Percentiles rank a stretch among this genome's conserved stretches.
These are phyloP conservation scores for Nephrotoma appendiculata DNA, from an alignment of 2,888 invertebrate species.

Conservation along the genomic window DNA sequence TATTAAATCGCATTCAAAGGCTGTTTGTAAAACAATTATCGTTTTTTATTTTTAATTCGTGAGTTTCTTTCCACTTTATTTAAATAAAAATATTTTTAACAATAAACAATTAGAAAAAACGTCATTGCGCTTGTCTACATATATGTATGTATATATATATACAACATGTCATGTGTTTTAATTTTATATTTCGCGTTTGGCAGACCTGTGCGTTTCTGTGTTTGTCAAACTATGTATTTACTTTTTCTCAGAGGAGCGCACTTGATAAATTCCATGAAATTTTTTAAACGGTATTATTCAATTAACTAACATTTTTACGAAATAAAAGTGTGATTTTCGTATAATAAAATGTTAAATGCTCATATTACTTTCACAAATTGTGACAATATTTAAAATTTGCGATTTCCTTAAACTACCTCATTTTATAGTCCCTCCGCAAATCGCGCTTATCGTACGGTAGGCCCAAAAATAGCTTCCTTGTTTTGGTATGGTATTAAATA, in stretches of 20 bases:
- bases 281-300: no score
- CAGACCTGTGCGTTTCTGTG: not conserved
- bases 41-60: not conserved
- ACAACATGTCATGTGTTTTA: not conserved
- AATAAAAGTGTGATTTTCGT: no score
- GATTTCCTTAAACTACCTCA: no score
- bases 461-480: no score
- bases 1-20: constrained; percentile 6
- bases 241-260: not conserved
- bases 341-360: no score
- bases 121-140: not conserved
- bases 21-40: not conserved
- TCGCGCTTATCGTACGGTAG: no score
- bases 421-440: no score
- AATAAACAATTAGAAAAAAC: not conserved
- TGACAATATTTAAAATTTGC: no score
- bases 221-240: not conserved
- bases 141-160: not conserved
- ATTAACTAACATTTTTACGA: no score
- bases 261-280: no score
- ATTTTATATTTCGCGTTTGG: not conserved
- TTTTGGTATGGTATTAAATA: no score
- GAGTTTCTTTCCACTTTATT: not conserved
- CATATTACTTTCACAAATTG: no score
- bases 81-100: not conserved